Base-by-base conservation (phyloP, 2,888 invertebrate genomes). In the Nudaria mundana region DNA sequence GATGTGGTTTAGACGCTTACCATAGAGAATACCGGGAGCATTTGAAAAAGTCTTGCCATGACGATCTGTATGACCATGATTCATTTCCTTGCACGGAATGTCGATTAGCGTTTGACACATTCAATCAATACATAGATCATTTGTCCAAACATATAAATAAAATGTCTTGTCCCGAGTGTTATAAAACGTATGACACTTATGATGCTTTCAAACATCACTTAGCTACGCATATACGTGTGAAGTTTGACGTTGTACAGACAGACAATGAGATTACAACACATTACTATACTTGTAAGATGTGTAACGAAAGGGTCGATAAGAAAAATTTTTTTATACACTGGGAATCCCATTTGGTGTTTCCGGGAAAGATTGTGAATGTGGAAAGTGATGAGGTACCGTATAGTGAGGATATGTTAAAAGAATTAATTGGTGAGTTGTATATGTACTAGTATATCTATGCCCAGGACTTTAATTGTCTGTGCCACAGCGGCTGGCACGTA, bases 271-370 rank as follows among this genome's bases (percentile, higher is more conserved):
- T n/a, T n/a, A n/a, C n/a, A n/a, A n/a, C n/a, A n/a, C n/a, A n/a
- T n/a, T n/a, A n/a, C n/a, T n/a, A n/a, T n/a, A n/a, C n/a, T n/a
- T 81, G 81, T 12, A 62, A 43, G 0, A 24, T 20, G 0, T 75
- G 75, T 10, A 16, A 13, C 0, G 2, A 30, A 0, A 12, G 20
- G 0, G 48, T 74, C 0, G 3, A 3, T 0, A 2, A 7, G 0
- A 1, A 2, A 0, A 26, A 57, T 0, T 63, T 63, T n/a, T 75
- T 78, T 14, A 0, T 12, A 0, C 80, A 80, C 15, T 81, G 76
- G 76, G 79, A 78, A 25, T 1, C 7, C 0, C 80, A 80, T 33
- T 13, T 77, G 7, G 22, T 37, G 4, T 24, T 63, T 5, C 23
- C 22, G 0, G 20, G 11, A 20, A 20, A 3, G 10, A n/a, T 7